These are phyloP conservation scores for Drosophila vallismaia DNA, from an alignment of 2,888 invertebrate genomes.

Conservation along the genomic window DNA sequence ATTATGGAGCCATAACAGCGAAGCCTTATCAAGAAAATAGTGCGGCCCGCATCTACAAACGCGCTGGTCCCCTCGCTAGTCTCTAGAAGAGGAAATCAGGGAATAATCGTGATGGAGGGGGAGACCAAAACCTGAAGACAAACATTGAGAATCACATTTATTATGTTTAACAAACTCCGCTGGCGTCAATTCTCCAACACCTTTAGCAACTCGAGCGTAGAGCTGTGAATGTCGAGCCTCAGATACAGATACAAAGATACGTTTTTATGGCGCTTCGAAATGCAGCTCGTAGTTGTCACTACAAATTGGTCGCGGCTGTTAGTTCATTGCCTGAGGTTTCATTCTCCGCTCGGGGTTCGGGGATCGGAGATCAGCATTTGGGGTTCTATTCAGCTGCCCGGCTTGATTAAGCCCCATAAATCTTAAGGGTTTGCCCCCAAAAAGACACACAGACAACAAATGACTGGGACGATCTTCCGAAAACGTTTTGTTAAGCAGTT, in stretches of 20 bases:
- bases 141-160: slow-evolving; percentile 70
- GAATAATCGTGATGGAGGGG: neutral
- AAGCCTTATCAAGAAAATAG: slow-evolving; percentile 37
- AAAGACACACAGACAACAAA: slow-evolving; percentile 14
- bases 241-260: slow-evolving; percentile 45
- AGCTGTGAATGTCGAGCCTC: slow-evolving; percentile 32
- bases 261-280: slow-evolving; percentile 69
- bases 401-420: slow-evolving; percentile 74
- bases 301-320: slow-evolving; percentile 66
- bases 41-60: slow-evolving; percentile 49
- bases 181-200: slow-evolving; percentile 69
- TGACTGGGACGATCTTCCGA: slow-evolving; percentile 39
- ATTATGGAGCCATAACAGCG: slow-evolving; percentile 49
- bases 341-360: slow-evolving; percentile 22
- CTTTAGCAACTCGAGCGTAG: slow-evolving; percentile 44
- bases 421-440: slow-evolving; percentile 55
- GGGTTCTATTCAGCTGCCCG: slow-evolving; percentile 21
- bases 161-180: slow-evolving; percentile 76
- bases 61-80: neutral
- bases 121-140: slow-evolving; percentile 47
- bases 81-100: too few species aligned
- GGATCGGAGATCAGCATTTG: slow-evolving; percentile 21
- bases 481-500: slow-evolving; percentile 65
- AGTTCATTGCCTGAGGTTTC: slow-evolving; percentile 19
- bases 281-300: slow-evolving; percentile 77